Evolutionary conservation across 2,113 vertebrate genomes (phyloP).

Genomic region (Cyanistes caeruleus): DNA sequence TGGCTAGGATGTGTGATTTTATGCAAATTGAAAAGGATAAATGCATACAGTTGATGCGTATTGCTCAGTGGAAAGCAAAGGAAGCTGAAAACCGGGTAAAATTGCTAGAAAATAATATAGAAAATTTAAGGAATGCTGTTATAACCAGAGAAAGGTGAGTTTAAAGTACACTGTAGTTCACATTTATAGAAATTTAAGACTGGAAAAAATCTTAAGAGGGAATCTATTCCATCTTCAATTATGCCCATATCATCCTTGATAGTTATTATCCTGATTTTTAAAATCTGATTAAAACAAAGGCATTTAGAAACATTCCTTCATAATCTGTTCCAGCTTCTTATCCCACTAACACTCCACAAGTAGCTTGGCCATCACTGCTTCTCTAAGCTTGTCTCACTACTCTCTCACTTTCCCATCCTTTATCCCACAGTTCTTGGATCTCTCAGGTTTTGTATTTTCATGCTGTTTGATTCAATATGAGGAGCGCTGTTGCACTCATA

Average conservation of each 20-base stretch:
- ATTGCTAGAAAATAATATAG: conserved; percentile 81
- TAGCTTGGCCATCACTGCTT: not conserved
- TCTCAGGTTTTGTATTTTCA: not conserved
- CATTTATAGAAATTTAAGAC: not conserved
- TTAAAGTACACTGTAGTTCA: not conserved
- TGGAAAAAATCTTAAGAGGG: not conserved
- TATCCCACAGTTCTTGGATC: not conserved
- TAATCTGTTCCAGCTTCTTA: not conserved
- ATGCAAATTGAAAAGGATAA: conserved; percentile 85
- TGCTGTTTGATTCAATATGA: not conserved
- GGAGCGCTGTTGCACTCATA: not conserved
- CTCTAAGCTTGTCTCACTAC: not conserved
- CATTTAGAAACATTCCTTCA: not conserved
- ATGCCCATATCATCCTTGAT: not conserved
- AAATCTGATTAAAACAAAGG: not conserved
- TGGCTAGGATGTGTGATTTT: conserved; percentile 75
- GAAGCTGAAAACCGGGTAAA: conserved; percentile 80
- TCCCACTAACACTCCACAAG: not conserved
- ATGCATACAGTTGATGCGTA: conserved; percentile 80
- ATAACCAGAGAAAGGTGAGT: conserved; percentile 84
- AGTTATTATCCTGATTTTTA: not conserved
- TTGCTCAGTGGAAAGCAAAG: conserved; percentile 77
- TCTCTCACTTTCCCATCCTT: not conserved
- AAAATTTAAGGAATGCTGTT: conserved; percentile 80
- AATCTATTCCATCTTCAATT: not conserved